Evolutionary conservation across 2,113 vertebrate species (phyloP).

Genomic region (Pycnonotus jocosus): DNA sequence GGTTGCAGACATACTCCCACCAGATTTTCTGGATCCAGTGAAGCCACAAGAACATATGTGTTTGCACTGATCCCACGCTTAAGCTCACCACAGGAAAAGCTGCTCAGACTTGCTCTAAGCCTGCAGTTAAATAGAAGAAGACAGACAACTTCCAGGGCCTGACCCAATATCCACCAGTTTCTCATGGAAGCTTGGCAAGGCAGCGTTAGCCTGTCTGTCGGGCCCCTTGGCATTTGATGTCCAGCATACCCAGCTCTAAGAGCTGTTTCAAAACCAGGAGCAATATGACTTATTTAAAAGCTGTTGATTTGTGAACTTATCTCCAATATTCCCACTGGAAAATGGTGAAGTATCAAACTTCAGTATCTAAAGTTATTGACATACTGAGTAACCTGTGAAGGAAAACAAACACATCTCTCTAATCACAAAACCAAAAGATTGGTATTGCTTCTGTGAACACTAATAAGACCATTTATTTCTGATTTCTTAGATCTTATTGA

Average conservation of each 20-base stretch:
- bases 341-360: neutral
- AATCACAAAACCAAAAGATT: neutral
- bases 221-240: accelerated
- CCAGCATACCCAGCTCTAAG: neutral
- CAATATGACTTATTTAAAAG: neutral
- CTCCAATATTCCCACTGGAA: neutral
- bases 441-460: neutral
- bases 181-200: neutral
- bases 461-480: neutral
- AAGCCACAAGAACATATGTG: constrained; percentile 3
- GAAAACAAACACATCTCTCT: neutral
- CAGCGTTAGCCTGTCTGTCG: neutral
- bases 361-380: neutral
- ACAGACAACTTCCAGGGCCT: neutral
- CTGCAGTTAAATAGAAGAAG: neutral
- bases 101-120: constrained; percentile 15
- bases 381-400: neutral
- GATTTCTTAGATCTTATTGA: neutral
- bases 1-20: neutral
- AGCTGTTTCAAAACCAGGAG: neutral
- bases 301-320: neutral
- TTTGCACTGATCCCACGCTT: neutral
- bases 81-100: constrained; percentile 1
- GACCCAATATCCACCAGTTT: neutral
- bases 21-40: neutral